phyloP scores from a whole-genome alignment of 2,797 vertebrate genomes.

The Prionace glauca region DNA sequence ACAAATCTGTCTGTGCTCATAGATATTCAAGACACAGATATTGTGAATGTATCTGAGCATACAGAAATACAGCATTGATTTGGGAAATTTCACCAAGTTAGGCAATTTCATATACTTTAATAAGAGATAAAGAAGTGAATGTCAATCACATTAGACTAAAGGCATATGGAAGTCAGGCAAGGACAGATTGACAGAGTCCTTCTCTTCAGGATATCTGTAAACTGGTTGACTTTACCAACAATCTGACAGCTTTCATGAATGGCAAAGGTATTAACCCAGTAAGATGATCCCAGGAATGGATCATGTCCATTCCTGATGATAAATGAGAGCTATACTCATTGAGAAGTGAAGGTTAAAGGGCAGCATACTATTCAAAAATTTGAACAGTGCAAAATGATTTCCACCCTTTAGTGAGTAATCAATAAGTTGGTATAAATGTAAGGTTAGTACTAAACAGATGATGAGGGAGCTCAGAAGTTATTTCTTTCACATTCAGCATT shows the following conservation, averaged over 20 bases:
- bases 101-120: neutral
- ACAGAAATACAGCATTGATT: neutral
- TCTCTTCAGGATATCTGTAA: neutral
- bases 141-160: neutral
- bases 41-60: neutral
- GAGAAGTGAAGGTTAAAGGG: neutral
- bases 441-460: neutral
- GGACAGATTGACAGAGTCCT: neutral
- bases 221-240: neutral
- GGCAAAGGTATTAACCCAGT: neutral
- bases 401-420: neutral
- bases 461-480: neutral
- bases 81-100: neutral
- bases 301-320: no score
- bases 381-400: neutral
- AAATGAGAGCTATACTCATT: no score
- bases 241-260: neutral
- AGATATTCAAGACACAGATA: no score
- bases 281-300: no score
- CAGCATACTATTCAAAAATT: neutral
- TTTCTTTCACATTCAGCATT: neutral
- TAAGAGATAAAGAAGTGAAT: neutral
- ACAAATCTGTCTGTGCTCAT: neutral
- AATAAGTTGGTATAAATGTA: neutral
- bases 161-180: neutral